Evolutionary conservation across 2,888 invertebrate genomes (phyloP).

Genomic region (Clitarchus hookeri): DNA sequence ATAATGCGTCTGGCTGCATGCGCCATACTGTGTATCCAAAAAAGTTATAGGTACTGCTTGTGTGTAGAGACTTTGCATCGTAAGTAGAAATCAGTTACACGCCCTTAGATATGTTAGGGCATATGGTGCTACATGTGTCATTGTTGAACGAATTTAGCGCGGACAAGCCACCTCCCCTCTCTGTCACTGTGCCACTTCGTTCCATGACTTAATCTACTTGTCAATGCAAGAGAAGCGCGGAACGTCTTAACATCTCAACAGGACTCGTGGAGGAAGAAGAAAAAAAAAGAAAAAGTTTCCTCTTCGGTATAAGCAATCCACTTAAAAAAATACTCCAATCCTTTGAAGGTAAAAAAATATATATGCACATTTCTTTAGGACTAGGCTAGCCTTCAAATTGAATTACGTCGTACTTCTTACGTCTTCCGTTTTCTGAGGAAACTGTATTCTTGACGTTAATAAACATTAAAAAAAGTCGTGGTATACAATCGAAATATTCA

Average conservation of each 20-base stretch:
- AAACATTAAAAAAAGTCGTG: too few species aligned
- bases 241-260: constrained; percentile 35
- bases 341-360: constrained; percentile 20
- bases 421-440: neutral
- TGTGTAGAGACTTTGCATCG: too few species aligned
- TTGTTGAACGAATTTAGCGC: neutral
- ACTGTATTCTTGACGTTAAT: too few species aligned
- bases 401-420: neutral
- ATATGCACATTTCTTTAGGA: neutral
- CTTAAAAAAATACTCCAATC: constrained; percentile 1
- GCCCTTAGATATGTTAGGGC: neutral
- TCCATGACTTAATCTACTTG: constrained; percentile 38
- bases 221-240: constrained; percentile 35
- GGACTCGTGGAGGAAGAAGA: constrained; percentile 11
- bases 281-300: constrained; percentile 16
- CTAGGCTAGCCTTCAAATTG: constrained; percentile 5
- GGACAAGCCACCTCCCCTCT: neutral
- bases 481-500: too few species aligned
- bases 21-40: too few species aligned
- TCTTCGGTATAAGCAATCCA: neutral
- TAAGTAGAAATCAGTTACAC: too few species aligned
- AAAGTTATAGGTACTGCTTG: too few species aligned
- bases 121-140: neutral
- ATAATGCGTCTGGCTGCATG: too few species aligned
- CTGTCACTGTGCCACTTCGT: neutral